phyloP scores from a whole-genome alignment of 1,140 invertebrate species.

The Melipona quadrifasciata region DNA sequence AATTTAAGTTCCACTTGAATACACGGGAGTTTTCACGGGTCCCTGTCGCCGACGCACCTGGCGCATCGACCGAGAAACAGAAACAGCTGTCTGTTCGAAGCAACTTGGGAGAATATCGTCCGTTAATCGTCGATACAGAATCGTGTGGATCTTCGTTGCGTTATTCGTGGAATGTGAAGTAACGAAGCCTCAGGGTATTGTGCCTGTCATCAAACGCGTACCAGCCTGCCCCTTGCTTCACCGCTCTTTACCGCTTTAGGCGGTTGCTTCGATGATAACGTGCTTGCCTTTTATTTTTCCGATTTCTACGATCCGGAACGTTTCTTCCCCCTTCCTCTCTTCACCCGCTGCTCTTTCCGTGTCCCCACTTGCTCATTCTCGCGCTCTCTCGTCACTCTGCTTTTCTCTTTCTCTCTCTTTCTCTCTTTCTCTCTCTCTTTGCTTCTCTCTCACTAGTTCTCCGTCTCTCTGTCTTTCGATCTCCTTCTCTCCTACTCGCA shows the following conservation, averaged over 20 bases:
- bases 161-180: slow-evolving; percentile 39
- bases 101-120: slow-evolving; percentile 55
- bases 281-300: slow-evolving; percentile 52
- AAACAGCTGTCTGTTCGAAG: slow-evolving; percentile 72
- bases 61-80: slow-evolving; percentile 68
- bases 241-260: slow-evolving; percentile 50
- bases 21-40: slow-evolving; percentile 42
- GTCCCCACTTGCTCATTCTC: not conserved
- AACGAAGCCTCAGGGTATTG: slow-evolving; percentile 44
- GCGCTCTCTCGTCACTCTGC: not conserved
- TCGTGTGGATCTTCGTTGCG: slow-evolving; percentile 21
- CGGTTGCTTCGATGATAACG: slow-evolving; percentile 48
- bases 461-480: not conserved
- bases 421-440: no score
- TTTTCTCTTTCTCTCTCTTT: not conserved
- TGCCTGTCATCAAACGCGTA: slow-evolving; percentile 47
- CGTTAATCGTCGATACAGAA: slow-evolving; percentile 51
- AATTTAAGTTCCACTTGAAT: slow-evolving; percentile 43
- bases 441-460: not conserved
- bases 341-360: not conserved
- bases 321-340: slow-evolving; percentile 28
- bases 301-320: slow-evolving; percentile 48
- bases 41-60: slow-evolving; percentile 66
- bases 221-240: slow-evolving; percentile 28
- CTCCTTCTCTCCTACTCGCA: not conserved